Evolutionary conservation across 2,797 vertebrate species (phyloP).

Genomic region (Scolopax bukidnonensis): DNA sequence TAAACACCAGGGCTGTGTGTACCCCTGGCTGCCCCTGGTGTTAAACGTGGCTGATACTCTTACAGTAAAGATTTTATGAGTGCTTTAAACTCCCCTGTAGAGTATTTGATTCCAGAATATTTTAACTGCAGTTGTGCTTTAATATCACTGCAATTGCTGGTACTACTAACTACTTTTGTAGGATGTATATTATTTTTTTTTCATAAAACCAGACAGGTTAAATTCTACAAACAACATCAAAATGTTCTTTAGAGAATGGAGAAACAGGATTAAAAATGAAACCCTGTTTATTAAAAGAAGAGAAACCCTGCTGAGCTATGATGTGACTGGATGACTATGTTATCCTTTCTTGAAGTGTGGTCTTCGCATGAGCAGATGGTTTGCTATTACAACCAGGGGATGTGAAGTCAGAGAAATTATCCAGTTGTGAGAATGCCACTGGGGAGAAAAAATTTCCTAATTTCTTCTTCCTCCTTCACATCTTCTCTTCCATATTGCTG

Average conservation of each 20-base stretch:
- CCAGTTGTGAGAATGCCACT: not conserved
- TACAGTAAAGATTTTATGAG: not conserved
- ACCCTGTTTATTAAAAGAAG: not conserved
- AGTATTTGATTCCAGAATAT: not conserved
- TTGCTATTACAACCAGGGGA: not conserved
- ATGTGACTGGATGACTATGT: not conserved
- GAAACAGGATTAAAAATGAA: not conserved
- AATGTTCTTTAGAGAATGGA: not conserved
- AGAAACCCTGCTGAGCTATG: not conserved
- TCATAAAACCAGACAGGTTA: not conserved
- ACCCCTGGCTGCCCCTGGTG: not conserved
- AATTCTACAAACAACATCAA: not conserved
- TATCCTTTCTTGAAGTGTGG: not conserved
- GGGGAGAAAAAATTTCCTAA: not conserved
- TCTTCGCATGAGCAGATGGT: not conserved
- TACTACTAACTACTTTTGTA: not conserved
- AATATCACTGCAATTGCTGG: not conserved
- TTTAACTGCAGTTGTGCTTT: not conserved
- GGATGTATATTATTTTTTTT: not conserved
- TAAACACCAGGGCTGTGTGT: not conserved
- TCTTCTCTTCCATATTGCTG: not conserved
- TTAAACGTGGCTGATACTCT: not conserved
- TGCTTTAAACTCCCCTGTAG: not conserved
- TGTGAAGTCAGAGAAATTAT: not conserved
- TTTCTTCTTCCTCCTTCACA: not conserved